Percentiles rank a stretch among this genome's conserved stretches.
Conservation (phyloP, 2,113 vertebrate genomes). For the Thymallus thymallus region DNA sequence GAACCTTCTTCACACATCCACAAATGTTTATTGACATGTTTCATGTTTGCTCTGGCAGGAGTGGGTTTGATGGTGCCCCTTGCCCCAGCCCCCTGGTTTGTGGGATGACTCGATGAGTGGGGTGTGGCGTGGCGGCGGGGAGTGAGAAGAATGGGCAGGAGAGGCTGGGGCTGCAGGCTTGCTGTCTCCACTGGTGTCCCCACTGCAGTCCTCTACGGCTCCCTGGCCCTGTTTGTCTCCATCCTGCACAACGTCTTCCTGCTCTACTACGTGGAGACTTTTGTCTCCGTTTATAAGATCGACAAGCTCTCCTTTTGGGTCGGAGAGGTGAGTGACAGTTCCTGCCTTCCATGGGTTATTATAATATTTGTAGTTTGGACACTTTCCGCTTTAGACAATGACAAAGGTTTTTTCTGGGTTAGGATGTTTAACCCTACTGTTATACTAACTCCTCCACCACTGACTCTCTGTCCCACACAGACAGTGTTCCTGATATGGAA, state of each 20-base stretch:
- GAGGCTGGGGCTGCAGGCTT: conserved; percentile 55
- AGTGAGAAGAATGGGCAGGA: conserved; percentile 73
- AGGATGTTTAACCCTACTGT: not conserved
- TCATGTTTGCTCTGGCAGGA: conserved; percentile 33
- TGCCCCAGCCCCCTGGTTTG: conserved; percentile 37
- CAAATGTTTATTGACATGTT: not conserved
- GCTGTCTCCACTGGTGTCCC: conserved; percentile 52
- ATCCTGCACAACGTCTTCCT: conserved; percentile 97
- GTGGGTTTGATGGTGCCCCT: conserved; percentile 46
- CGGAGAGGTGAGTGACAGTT: conserved; percentile 85
- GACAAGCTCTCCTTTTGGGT: conserved; percentile 97
- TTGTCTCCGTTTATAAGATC: conserved; percentile 98
- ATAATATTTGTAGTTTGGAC: not conserved
- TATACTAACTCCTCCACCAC: not conserved
- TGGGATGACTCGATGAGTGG: conserved; percentile 43
- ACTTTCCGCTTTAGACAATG: not conserved
- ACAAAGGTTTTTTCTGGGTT: not conserved
- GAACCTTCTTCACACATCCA: not conserved
- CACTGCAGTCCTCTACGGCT: conserved; percentile 87
- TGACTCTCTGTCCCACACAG: conserved; percentile 59
- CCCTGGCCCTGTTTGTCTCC: conserved; percentile 89
- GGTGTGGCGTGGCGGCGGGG: not conserved
- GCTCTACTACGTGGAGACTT: conserved; percentile 97
- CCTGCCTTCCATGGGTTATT: not conserved
- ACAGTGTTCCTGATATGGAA: conserved; percentile 97